Conservation (phyloP, 2,113 vertebrate species). For the Tautogolabrus adspersus region DNA sequence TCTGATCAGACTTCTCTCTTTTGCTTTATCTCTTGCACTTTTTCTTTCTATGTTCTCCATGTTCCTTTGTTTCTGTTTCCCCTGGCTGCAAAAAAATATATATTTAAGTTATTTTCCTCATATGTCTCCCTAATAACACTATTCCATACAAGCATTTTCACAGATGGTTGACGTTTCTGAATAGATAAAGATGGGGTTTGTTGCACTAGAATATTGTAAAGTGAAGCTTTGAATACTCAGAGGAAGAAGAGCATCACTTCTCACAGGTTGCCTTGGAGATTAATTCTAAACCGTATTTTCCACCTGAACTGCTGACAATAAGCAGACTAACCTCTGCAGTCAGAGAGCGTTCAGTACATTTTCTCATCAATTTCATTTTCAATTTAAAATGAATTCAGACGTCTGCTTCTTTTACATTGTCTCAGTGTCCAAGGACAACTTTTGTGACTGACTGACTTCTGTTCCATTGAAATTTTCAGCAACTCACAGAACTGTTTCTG, state of each 20-base stretch:
- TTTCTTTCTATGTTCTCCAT: neutral
- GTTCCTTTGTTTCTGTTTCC: neutral
- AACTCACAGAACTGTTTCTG: neutral
- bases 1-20: neutral
- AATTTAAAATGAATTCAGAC: constrained; percentile 21
- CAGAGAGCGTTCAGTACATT: neutral
- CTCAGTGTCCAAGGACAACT: neutral
- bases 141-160: neutral
- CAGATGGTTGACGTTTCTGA: too few species aligned
- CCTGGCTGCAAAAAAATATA: neutral
- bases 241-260: neutral
- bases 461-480: neutral
- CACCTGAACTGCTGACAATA: constrained; percentile 13
- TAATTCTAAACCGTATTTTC: constrained; percentile 18
- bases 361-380: constrained; percentile 16
- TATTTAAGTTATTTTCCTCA: neutral
- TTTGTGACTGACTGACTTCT: neutral
- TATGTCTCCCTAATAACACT: neutral
- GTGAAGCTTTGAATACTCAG: neutral
- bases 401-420: neutral
- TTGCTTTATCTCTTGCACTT: neutral
- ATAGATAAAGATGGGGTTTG: too few species aligned
- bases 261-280: neutral
- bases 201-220: too few species aligned
- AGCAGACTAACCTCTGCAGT: neutral